Conservation (phyloP, 2,888 invertebrate genomes). For the Idaea straminata region DNA sequence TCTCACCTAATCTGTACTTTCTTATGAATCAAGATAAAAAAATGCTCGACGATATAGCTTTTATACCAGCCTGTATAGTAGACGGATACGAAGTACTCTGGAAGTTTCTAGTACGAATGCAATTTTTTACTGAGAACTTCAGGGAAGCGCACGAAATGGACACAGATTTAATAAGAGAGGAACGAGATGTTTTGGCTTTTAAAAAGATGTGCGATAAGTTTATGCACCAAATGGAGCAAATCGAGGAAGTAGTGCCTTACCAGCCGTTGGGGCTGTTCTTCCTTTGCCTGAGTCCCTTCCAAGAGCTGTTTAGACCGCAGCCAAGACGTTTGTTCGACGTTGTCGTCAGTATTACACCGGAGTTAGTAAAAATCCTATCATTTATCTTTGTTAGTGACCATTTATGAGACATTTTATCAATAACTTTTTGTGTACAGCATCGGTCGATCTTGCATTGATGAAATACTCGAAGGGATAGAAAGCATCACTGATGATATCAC, state of each 20-base stretch:
- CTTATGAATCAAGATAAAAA: constrained; percentile 84
- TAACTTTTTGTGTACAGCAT: constrained; percentile 66
- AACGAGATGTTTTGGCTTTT: constrained; percentile 83
- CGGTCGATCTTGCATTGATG: constrained; percentile 81
- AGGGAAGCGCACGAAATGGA: constrained; percentile 85
- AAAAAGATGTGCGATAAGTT: constrained; percentile 84
- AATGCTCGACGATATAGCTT: constrained; percentile 76
- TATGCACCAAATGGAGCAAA: constrained; percentile 83
- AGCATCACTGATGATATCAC: constrained; percentile 83
- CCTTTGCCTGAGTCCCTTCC: constrained; percentile 85
- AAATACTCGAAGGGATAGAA: constrained; percentile 81
- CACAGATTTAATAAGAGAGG: constrained; percentile 80
- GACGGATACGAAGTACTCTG: constrained; percentile 82
- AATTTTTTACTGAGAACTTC: constrained; percentile 83
- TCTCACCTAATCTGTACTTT: constrained; percentile 85
- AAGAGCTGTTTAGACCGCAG: constrained; percentile 85
- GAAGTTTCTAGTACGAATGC: constrained; percentile 83
- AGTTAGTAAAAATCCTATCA: constrained; percentile 65
- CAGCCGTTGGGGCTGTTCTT: constrained; percentile 88
- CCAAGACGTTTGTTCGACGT: constrained; percentile 85
- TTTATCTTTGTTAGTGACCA: too few relatives aligned
- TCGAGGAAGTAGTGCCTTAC: constrained; percentile 83
- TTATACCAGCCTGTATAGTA: constrained; percentile 79
- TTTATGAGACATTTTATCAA: too few relatives aligned
- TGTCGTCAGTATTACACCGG: constrained; percentile 82